Conservation (phyloP, 2,797 vertebrate genomes). For the Pampus argenteus region DNA sequence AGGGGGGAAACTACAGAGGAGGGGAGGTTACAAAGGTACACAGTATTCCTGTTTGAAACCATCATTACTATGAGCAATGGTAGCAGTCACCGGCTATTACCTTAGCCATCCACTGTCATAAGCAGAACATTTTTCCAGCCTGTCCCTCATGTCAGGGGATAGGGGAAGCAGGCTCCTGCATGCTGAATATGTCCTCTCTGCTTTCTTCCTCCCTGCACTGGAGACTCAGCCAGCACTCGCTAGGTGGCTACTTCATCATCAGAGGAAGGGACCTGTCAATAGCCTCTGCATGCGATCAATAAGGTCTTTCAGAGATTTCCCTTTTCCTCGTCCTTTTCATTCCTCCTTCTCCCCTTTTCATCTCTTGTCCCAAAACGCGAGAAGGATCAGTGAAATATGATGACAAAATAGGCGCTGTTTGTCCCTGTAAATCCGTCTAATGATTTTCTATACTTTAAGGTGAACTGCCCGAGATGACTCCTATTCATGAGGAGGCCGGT, state of each 20-base stretch:
- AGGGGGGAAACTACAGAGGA: slow-evolving; percentile 17
- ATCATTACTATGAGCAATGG: slow-evolving; percentile 88
- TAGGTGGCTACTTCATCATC: slow-evolving; percentile 75
- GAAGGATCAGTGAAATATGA: slow-evolving; percentile 73
- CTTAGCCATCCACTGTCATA: slow-evolving; percentile 86
- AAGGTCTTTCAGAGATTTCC: slow-evolving; percentile 45
- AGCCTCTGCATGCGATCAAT: slow-evolving; percentile 73
- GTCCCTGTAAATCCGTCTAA: slow-evolving; percentile 80
- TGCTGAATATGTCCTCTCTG: slow-evolving; percentile 79
- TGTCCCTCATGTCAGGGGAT: slow-evolving; percentile 67
- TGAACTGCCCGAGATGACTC: slow-evolving; percentile 60
- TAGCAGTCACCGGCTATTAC: slow-evolving; percentile 87
- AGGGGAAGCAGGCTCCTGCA: slow-evolving; percentile 73
- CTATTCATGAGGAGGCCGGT: slow-evolving; percentile 43
- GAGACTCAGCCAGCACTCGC: slow-evolving; percentile 48
- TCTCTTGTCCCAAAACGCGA: slow-evolving; percentile 55
- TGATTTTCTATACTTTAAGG: slow-evolving; percentile 77
- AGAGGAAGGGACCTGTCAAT: slow-evolving; percentile 75
- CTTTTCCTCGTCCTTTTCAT: slow-evolving; percentile 38
- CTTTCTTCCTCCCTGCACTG: slow-evolving; percentile 27
- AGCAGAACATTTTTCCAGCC: slow-evolving; percentile 82
- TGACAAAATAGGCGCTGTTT: slow-evolving; percentile 68
- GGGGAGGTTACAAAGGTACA: slow-evolving; percentile 71
- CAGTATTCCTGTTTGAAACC: slow-evolving; percentile 83
- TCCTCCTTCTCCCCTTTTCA: slow-evolving; percentile 32